These are phyloP conservation scores for Rhynchophorus ferrugineus DNA, from an alignment of 1,140 invertebrate genomes.

Conservation along the genomic window DNA sequence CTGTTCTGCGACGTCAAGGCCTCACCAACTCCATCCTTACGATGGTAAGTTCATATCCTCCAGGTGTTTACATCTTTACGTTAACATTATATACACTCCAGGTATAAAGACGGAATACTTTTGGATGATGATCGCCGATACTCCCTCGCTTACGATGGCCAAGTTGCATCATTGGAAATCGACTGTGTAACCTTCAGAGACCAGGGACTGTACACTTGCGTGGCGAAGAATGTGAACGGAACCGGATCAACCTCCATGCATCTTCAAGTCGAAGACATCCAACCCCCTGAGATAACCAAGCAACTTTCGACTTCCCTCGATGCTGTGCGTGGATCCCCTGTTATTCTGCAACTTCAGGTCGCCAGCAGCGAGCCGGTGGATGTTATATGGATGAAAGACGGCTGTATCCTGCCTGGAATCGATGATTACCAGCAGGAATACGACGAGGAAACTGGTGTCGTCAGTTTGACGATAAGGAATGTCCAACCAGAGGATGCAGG, in stretches of 20 bases:
- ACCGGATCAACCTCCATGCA: slow-evolving; percentile 31
- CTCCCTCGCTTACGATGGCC: slow-evolving; percentile 39
- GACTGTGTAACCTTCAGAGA: slow-evolving; percentile 45
- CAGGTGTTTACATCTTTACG: not conserved
- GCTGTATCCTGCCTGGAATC: slow-evolving; percentile 55
- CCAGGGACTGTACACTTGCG: slow-evolving; percentile 62
- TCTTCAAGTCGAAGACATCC: slow-evolving; percentile 26
- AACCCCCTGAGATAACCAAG: slow-evolving; percentile 24
- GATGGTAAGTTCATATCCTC: slow-evolving; percentile 38
- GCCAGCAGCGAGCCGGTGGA: slow-evolving; percentile 53
- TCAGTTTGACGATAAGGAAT: slow-evolving; percentile 57
- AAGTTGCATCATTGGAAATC: slow-evolving; percentile 45
- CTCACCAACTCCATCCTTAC: slow-evolving; percentile 49
- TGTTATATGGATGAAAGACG: slow-evolving; percentile 65
- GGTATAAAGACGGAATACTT: slow-evolving; percentile 50
- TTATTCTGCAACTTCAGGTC: slow-evolving; percentile 24
- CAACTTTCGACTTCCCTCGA: slow-evolving; percentile 5
- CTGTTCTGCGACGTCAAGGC: slow-evolving; percentile 50
- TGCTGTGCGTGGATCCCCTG: slow-evolving; percentile 15
- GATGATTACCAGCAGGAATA: slow-evolving; percentile 56
- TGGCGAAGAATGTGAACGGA: slow-evolving; percentile 61
- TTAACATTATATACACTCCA: not conserved
- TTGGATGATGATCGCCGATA: slow-evolving; percentile 40
- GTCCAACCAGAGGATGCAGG: slow-evolving; percentile 61
- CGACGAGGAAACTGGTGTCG: slow-evolving; percentile 51